Evolutionary conservation across 2,888 invertebrate genomes (phyloP), one percentile per base, ranked within the genome.

Genomic region (Aproaerema taeniolella): DNA sequence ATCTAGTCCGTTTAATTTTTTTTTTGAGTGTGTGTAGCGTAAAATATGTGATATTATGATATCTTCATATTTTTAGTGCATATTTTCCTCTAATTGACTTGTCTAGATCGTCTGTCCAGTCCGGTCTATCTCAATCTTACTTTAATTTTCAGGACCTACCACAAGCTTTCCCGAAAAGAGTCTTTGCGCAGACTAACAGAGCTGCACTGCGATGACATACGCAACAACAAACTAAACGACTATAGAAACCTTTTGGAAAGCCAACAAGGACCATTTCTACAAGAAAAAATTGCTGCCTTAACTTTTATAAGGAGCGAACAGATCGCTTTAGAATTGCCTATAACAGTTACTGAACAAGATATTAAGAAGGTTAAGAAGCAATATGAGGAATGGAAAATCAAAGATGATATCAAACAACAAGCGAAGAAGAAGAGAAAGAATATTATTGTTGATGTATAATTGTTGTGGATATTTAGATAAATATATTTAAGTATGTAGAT

Each of bases 221-320:
- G 89, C 13, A 69, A 90, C 28, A 79, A 90, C 14, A 92, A 92
- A 47, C 67, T 96, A 6, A 64, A 87, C 0, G 89, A 87, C 1
- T 94, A 94, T 58, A 90, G 89, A 55, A 79, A 79, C 34, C 67
- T 90, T 42, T 72, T 97, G 20, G 90, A 93, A 61, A 78, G 80
- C 7, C 91, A 95, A 64, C 92, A 95, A 64, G 91, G 91, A 6
- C 87, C 87, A 0, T 96, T 94, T 65, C 79, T 93, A 12, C 85
- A 89, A 60, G 90, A 94, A 38, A 96, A 96, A 66, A 83, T 92
- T 1, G 87, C 91, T 31, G 89, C 91, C 12, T 69, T 97, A 1
- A 77, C 89, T 45, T 92, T 92, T 58, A 93, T 96, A n/a, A 88
- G 90, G 25, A 88, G 89, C 45, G 94, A 95, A 67, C 95, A 96